Evolutionary conservation across 2,797 vertebrate genomes (phyloP), one percentile per base, ranked within the genome.

Genomic region (Rhincodon typus): DNA sequence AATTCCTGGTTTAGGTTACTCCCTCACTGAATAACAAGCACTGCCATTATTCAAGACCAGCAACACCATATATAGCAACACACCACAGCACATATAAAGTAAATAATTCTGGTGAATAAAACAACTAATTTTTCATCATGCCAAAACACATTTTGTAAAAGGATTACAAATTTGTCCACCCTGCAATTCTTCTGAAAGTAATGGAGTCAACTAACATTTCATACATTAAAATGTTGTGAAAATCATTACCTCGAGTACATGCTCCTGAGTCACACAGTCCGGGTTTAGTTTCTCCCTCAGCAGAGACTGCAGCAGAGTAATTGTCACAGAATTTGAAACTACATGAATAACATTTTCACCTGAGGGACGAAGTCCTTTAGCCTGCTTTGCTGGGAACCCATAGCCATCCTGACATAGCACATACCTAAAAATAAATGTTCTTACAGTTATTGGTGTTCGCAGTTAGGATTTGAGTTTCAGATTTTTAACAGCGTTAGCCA

Each of bases 331-430:
- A 3, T 96, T 96, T 0, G 98, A 98, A 3, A 99, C 98, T n/a
- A 99, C 97, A 10, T 99, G 99, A 95, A 98, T 98, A 67, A 98
- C 96, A 95, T 97, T 98, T 46, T 96, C 77, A 6, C 98, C 98
- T 0, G 96, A 96, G 0, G 96, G 95, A 96, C 99, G 98, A 53
- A 0, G 42, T 0, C 99, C 99, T 87, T 98, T 99, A 62, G 98
- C 98, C 96, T 97, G 96, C 77, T 96, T 96, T 0, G 96, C 96
- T 96, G 98, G 98, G 95, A 98, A 98, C 90, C 98, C 97, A n/a
- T 97, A 97, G 53, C 98, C 98, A 86, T 98, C 99, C 96, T 98
- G 98, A 91, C 98, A 98, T 97, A 99, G 98, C 34, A 99, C 98
- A 0, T 99, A 99, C 96, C 99, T 99, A 96, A 88, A 96, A 69